Evolutionary conservation across 2,797 vertebrate species (phyloP), one percentile per base, ranked within the genome.

Genomic region (Cetoscarus ocellatus): DNA sequence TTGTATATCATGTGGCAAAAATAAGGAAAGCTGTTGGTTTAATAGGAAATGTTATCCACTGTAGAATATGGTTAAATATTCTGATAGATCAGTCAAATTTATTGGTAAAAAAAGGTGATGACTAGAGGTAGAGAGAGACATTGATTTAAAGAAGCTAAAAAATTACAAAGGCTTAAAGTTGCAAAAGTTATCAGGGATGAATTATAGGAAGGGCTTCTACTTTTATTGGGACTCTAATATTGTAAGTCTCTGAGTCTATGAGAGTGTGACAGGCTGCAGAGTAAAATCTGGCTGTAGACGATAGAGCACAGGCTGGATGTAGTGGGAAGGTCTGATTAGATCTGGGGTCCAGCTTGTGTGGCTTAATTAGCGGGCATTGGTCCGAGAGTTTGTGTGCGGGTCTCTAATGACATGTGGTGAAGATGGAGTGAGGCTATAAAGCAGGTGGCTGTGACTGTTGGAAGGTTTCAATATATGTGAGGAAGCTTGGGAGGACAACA

Each of bases 361-460:
- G 65, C 49, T 71, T 73, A 78, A 79, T 84, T 62, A 76, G 55
- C 7, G n/a, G 40, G 55, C 38, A 10, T 44, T 49, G 19, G 19
- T 57, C 10, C 34, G 50, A 19, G 44, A 18, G 63, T 59, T 36
- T 40, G 27, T 43, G 54, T 15, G 39, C 19, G 34, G 10, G 13
- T 38, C 49, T 44, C 11, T 44, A 6, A 65, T 75, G 66, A 38
- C 83, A 80, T 85, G 84, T 63, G 79, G 84, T 65, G 67, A 85
- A 86, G 86, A 88, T 84, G 61, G 74, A 87, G 73, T 74, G 73
- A 80, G 61, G 75, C 73, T 79, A 77, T 83, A 78, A 90, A 83
- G 44, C 78, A 88, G 83, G 86, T 88, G 87, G 87, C 72, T 73
- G 69, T 76, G 75, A 70, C 73, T 82, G 75, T 76, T 73, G 86